Evolutionary conservation across 2,113 vertebrate species (phyloP).

Genomic region (Tachycineta bicolor): DNA sequence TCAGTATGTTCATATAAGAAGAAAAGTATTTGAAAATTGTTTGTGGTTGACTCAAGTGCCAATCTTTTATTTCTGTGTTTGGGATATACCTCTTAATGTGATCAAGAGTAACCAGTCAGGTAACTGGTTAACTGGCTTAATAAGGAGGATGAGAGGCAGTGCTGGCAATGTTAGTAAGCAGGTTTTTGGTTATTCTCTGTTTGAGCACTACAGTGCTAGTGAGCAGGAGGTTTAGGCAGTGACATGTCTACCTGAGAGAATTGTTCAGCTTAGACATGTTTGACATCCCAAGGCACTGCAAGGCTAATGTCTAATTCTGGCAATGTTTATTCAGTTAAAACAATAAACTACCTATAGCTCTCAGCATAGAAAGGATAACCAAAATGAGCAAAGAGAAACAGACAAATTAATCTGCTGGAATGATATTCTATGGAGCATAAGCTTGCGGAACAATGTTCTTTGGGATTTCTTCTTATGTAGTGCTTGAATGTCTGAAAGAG

Average conservation of each 20-base stretch:
- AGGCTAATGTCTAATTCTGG: not conserved
- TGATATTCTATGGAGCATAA: not conserved
- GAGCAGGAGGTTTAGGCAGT: not conserved
- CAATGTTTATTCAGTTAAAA: not conserved
- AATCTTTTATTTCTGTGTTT: not conserved
- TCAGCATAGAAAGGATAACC: not conserved
- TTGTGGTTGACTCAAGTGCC: not conserved
- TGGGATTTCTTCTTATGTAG: not conserved
- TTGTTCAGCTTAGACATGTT: not conserved
- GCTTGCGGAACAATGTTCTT: not conserved
- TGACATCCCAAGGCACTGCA: not conserved
- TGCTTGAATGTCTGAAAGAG: not conserved
- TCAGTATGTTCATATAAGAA: not conserved
- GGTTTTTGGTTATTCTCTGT: not conserved
- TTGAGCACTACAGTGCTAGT: not conserved
- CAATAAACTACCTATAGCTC: not conserved
- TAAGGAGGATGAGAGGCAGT: not conserved
- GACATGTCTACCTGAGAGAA: not conserved
- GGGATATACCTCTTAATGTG: not conserved
- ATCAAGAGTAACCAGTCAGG: not conserved
- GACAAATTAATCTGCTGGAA: constrained; percentile 21
- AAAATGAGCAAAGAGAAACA: not conserved
- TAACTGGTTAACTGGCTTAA: not conserved
- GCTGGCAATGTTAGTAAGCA: not conserved
- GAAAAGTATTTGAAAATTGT: not conserved